Evolutionary conservation across 1,140 invertebrate genomes (phyloP).

Genomic region (Coptotermes formosanus): DNA sequence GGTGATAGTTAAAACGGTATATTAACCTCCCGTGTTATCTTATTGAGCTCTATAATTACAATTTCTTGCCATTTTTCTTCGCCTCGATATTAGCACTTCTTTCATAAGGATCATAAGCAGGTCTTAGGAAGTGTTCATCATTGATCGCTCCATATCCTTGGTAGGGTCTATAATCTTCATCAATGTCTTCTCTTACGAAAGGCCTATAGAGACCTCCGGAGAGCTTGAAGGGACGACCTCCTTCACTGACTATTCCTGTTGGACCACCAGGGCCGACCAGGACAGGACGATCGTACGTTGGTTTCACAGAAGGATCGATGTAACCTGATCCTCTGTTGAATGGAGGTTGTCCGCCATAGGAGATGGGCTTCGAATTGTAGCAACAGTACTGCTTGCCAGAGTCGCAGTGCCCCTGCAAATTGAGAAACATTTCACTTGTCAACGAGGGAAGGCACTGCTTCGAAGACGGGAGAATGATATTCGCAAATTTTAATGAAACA

Average conservation of each 20-base stretch:
- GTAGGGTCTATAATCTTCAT: neutral
- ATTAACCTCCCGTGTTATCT: too few species aligned
- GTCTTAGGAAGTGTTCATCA: neutral
- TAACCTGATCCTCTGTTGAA: neutral
- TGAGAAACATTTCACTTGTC: too few species aligned
- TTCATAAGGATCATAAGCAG: neutral
- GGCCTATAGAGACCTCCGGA: neutral
- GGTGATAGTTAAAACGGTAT: too few species aligned
- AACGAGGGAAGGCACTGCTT: too few species aligned
- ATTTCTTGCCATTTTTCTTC: neutral
- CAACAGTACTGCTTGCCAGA: conserved; percentile 56
- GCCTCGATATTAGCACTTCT: neutral
- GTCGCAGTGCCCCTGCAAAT: conserved; percentile 53
- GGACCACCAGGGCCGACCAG: conserved; percentile 59
- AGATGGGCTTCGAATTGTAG: conserved; percentile 44
- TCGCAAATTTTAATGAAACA: too few species aligned
- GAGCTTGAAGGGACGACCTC: neutral
- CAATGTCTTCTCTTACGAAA: neutral
- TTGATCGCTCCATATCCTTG: neutral
- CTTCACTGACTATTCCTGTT: conserved; percentile 43
- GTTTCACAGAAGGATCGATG: neutral
- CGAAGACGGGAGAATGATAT: too few species aligned
- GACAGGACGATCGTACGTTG: conserved; percentile 45
- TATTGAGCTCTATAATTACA: neutral
- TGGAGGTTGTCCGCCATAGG: neutral